A percentile compares a stretch with the other conserved stretches of the same genome.
Conservation (phyloP, 2,113 vertebrate species). For the Caranx melampygus region DNA sequence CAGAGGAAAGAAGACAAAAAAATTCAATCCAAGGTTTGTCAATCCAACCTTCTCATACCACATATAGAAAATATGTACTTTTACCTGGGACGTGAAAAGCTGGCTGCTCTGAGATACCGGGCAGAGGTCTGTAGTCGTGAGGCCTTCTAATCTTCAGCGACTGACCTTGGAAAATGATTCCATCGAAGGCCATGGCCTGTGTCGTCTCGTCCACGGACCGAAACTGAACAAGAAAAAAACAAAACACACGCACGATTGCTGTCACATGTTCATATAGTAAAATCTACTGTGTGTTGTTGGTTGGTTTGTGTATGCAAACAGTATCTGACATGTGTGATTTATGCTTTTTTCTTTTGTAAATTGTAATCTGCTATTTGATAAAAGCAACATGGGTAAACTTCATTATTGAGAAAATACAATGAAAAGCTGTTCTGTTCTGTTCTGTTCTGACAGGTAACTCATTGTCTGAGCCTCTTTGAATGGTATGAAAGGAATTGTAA, state of each 20-base stretch:
- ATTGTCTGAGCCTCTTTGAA: too few relatives aligned
- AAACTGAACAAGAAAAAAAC: constrained; percentile 68
- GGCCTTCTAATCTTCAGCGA: constrained; percentile 84
- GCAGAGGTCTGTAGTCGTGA: constrained; percentile 85
- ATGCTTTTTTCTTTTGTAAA: too few relatives aligned
- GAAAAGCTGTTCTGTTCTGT: too few relatives aligned
- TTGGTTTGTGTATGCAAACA: neutral
- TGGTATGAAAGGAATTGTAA: too few relatives aligned
- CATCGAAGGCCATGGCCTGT: constrained; percentile 86
- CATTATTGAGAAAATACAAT: neutral
- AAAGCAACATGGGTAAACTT: neutral
- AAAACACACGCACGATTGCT: too few relatives aligned
- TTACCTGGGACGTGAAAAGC: constrained; percentile 83
- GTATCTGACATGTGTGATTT: neutral
- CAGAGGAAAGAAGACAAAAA: neutral
- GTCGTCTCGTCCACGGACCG: constrained; percentile 86
- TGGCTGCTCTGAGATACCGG: constrained; percentile 84
- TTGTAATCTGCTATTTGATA: too few relatives aligned
- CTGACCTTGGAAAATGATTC: constrained; percentile 85
- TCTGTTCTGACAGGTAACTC: too few relatives aligned
- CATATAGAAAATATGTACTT: accelerated
- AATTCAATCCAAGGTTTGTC: neutral
- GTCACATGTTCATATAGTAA: neutral
- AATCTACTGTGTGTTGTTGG: neutral
- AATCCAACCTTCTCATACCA: neutral